A percentile compares a stretch with the other conserved stretches of the same genome.
These are phyloP conservation scores for Dromiciops gliroides DNA, from an alignment of 2,113 vertebrate genomes.

Conservation along the genomic window DNA sequence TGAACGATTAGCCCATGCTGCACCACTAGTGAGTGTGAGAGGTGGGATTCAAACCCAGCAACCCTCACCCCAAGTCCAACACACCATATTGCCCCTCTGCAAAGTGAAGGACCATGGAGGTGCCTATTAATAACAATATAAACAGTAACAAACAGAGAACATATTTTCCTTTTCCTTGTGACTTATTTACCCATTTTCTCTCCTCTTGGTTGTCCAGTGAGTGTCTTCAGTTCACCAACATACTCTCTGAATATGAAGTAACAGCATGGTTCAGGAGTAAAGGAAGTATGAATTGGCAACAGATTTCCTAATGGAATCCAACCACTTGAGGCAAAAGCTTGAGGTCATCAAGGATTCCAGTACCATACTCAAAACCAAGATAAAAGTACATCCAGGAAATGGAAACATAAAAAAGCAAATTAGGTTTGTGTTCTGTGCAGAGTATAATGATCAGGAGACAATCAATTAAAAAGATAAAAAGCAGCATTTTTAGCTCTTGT, in stretches of 20 bases:
- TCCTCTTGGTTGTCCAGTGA: neutral
- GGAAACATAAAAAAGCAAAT: neutral
- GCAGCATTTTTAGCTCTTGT: neutral
- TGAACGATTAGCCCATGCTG: neutral
- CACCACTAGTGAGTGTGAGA: neutral
- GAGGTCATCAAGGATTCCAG: neutral
- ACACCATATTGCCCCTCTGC: neutral
- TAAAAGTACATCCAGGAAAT: neutral
- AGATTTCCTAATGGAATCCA: neutral
- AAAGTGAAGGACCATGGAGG: neutral
- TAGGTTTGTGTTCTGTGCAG: neutral
- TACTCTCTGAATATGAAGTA: neutral
- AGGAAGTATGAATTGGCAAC: neutral
- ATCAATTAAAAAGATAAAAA: constrained; percentile 1
- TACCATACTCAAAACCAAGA: neutral
- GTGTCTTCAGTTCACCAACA: neutral
- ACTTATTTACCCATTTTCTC: neutral
- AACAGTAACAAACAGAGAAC: neutral
- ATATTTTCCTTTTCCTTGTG: neutral
- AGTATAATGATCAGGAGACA: neutral
- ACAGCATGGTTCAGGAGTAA: neutral
- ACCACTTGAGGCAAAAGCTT: neutral
- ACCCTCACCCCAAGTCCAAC: neutral
- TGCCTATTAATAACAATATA: neutral
- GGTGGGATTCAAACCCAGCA: neutral